phyloP scores from a whole-genome alignment of 2,113 vertebrate species.

The Recurvirostra avosetta region DNA sequence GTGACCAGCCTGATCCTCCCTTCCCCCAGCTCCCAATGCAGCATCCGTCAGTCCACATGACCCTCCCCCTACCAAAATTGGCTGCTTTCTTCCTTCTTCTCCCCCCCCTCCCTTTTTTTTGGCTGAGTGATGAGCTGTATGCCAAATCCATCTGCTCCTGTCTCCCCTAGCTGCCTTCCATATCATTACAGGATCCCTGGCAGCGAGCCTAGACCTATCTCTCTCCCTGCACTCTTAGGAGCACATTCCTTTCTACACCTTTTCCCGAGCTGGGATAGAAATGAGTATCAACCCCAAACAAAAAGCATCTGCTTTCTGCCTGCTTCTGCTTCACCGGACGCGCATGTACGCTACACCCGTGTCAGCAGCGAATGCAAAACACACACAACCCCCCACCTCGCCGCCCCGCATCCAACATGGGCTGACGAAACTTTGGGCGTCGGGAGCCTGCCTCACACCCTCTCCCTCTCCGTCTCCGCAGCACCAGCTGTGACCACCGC shows the following conservation, averaged over 20 bases:
- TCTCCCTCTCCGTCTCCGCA: slow-evolving; percentile 27
- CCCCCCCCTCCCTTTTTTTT: neutral
- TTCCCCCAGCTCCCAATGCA: neutral
- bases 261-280: slow-evolving; percentile 40
- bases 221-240: slow-evolving; percentile 48
- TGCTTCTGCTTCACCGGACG: slow-evolving; percentile 41
- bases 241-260: slow-evolving; percentile 66
- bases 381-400: slow-evolving; percentile 2
- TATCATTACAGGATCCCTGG: slow-evolving; percentile 61
- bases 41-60: neutral
- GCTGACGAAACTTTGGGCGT: neutral
- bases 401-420: neutral
- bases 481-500: slow-evolving; percentile 41
- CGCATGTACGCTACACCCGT: slow-evolving; percentile 23
- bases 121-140: slow-evolving; percentile 63
- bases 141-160: slow-evolving; percentile 71
- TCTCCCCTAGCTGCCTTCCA: slow-evolving; percentile 67
- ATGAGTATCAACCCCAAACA: slow-evolving; percentile 52
- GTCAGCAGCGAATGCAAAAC: slow-evolving; percentile 48
- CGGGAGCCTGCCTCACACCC: slow-evolving; percentile 25
- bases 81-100: slow-evolving; percentile 26
- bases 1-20: neutral
- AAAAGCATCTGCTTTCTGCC: slow-evolving; percentile 51
- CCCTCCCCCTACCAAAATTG: slow-evolving; percentile 55
- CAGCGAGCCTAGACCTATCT: slow-evolving; percentile 62